A percentile compares a stretch with the other conserved stretches of the same genome.
Conservation (phyloP, 2,888 invertebrate species). For the Pyrgus malvae region DNA sequence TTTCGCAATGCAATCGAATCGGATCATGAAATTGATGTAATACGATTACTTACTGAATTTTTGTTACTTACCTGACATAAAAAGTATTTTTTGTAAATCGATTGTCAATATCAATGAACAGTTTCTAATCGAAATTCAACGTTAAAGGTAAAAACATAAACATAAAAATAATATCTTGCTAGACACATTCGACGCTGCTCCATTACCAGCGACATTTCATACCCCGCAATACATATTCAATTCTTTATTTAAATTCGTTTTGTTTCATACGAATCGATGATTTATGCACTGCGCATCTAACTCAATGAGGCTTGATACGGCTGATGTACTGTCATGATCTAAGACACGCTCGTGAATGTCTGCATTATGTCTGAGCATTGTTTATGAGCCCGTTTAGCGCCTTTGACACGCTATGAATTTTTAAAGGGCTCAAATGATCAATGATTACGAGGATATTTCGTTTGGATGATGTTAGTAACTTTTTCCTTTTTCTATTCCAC, state of each 20-base stretch:
- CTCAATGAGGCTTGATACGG: slow-evolving; percentile 74
- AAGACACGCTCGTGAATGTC: slow-evolving; percentile 68
- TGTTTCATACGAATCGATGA: slow-evolving; percentile 60
- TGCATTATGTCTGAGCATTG: slow-evolving; percentile 65
- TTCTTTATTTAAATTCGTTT: slow-evolving; percentile 52
- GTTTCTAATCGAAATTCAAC: no score
- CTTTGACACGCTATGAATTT: slow-evolving; percentile 40
- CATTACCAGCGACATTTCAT: slow-evolving; percentile 28
- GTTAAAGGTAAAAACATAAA: background rate
- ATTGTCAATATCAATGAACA: no score
- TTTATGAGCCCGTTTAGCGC: slow-evolving; percentile 54
- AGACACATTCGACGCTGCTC: background rate
- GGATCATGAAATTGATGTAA: no score
- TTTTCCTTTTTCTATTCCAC: background rate
- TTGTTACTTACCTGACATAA: no score
- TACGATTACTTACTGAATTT: no score
- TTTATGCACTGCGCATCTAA: slow-evolving; percentile 63
- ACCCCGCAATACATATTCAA: slow-evolving; percentile 29
- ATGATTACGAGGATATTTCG: slow-evolving; percentile 18
- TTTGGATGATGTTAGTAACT: background rate
- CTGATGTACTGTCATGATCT: slow-evolving; percentile 72
- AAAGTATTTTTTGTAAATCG: no score
- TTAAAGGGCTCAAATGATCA: slow-evolving; percentile 34
- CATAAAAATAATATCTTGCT: no score
- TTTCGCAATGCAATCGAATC: no score